A percentile compares a stretch with the other conserved stretches of the same genome.
Evolutionary conservation across 2,113 vertebrate genomes (phyloP).

Genomic region (Cochlearius cochlearius): DNA sequence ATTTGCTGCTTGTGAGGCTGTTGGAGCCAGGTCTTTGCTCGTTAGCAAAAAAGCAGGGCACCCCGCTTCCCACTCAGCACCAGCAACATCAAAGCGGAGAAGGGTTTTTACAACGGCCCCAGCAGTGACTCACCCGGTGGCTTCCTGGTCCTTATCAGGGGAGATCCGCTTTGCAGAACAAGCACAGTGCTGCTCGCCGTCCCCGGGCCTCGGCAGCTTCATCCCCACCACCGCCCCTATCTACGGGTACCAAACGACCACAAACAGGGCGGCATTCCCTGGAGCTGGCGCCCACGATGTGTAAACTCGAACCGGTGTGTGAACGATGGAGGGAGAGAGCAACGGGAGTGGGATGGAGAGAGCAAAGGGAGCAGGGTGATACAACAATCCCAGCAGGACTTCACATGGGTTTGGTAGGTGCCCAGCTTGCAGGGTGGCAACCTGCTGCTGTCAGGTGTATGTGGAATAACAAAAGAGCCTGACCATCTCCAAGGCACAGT

Average conservation of each 20-base stretch:
- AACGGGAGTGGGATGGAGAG: neutral
- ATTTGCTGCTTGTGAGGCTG: neutral
- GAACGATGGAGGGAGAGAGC: neutral
- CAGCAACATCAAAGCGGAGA: neutral
- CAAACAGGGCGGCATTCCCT: neutral
- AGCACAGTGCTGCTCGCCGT: neutral
- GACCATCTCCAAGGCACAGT: neutral
- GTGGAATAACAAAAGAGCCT: neutral
- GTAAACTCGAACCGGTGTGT: neutral
- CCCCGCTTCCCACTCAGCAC: neutral
- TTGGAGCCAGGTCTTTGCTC: neutral
- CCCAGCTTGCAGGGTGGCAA: neutral
- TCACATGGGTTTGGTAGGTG: neutral
- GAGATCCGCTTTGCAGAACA: neutral
- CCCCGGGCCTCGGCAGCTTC: neutral
- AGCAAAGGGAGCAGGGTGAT: neutral
- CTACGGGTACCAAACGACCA: neutral
- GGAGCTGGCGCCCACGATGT: neutral
- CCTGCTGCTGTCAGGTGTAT: neutral
- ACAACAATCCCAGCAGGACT: neutral
- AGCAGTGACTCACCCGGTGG: neutral
- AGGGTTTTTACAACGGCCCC: neutral
- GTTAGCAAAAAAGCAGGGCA: neutral
- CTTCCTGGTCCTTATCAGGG: neutral
- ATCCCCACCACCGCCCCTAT: neutral